Evolutionary conservation across 1,140 invertebrate genomes (phyloP).

Genomic region (Tetranychus urticae): DNA sequence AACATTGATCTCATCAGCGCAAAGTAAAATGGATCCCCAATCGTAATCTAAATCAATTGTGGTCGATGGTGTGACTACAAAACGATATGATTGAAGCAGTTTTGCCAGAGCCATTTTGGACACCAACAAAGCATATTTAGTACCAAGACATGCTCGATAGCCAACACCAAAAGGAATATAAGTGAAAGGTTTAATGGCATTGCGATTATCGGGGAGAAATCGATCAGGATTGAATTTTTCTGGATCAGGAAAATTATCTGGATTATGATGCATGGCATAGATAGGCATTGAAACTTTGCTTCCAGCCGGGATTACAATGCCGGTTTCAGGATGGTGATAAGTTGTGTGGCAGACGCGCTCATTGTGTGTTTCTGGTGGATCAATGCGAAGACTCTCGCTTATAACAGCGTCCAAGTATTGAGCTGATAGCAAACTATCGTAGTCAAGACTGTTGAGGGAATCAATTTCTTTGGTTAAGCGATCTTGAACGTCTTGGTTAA

Average conservation of each 20-base stretch:
- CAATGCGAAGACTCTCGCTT: background rate
- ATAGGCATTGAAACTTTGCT: conserved; percentile 9
- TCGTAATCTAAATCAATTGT: background rate
- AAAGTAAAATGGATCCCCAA: background rate
- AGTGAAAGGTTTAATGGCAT: conserved; percentile 28
- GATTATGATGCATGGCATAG: conserved; percentile 13
- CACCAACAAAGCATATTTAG: conserved; percentile 38
- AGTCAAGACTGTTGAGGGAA: background rate
- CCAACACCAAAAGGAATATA: conserved; percentile 49
- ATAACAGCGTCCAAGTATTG: background rate
- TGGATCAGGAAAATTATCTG: conserved; percentile 13
- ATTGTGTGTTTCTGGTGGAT: background rate
- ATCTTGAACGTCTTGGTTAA: background rate
- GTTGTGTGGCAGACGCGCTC: background rate
- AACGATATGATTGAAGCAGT: background rate
- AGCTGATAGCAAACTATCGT: background rate
- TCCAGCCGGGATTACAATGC: conserved; percentile 9
- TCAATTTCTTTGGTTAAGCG: background rate
- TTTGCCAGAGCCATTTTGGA: conserved; percentile 2
- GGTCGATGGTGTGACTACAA: background rate
- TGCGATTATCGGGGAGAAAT: conserved; percentile 1
- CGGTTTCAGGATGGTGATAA: conserved; percentile 6
- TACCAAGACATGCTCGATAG: conserved; percentile 41
- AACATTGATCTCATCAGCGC: background rate
- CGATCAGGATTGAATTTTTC: conserved; percentile 12